Conservation (phyloP, 2,888 invertebrate species). For the Carpatolechia fugitivella region DNA sequence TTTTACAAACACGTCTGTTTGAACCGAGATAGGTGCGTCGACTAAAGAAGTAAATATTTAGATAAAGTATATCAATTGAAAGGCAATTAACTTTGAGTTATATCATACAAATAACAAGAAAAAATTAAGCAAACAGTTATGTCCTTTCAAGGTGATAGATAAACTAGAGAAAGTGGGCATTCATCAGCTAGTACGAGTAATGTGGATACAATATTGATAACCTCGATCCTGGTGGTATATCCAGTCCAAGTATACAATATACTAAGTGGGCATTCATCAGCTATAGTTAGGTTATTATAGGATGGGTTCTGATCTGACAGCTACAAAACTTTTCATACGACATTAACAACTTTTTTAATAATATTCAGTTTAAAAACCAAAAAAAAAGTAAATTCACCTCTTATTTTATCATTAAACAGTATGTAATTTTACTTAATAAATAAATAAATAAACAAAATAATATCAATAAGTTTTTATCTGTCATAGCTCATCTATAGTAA, state of each 20-base stretch:
- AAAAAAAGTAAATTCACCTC: too few relatives aligned
- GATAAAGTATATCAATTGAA: not conserved
- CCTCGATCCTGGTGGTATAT: conserved; percentile 3
- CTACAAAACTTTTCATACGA: too few relatives aligned
- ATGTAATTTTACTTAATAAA: too few relatives aligned
- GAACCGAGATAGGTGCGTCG: not conserved
- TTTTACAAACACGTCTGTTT: not conserved
- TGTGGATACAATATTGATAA: conserved; percentile 31
- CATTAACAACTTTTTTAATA: too few relatives aligned
- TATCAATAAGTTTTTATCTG: too few relatives aligned
- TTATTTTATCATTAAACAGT: too few relatives aligned
- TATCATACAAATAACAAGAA: not conserved
- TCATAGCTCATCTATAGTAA: too few relatives aligned
- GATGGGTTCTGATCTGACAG: too few relatives aligned
- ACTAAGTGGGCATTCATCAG: conserved; percentile 30
- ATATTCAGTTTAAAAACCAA: too few relatives aligned
- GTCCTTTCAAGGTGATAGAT: conserved; percentile 47
- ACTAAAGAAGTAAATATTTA: not conserved
- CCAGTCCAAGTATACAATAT: not conserved
- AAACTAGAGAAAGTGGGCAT: conserved; percentile 38
- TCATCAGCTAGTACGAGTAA: conserved; percentile 15
- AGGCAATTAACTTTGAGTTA: not conserved
- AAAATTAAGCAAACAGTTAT: conserved; percentile 1
- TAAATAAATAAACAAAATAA: too few relatives aligned
- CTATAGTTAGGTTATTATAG: too few relatives aligned